Evolutionary conservation across 2,888 invertebrate genomes (phyloP), one percentile per base, ranked within the genome.

Genomic region (Cheilosia vernalis): DNA sequence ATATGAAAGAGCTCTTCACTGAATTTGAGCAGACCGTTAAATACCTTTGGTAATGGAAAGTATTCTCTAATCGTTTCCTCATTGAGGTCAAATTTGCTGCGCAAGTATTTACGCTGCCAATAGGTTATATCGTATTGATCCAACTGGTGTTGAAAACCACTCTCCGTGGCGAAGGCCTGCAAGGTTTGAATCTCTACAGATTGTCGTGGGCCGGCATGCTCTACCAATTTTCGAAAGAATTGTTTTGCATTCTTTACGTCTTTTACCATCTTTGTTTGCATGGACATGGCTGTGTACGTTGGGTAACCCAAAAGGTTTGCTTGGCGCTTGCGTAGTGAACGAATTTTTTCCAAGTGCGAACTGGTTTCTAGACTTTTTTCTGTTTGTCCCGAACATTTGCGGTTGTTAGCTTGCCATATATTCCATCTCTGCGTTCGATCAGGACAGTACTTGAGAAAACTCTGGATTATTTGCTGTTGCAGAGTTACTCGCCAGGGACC

Each of bases 191-290:
- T 90, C 93, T 98, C 98, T 5, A 93, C 92, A 76, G 95, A 94
- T 90, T 98, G 97, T 61, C 95, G 94, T 0, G 96, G 95, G 77
- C 94, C 94, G 0, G 97, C 96, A 88, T 93, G 94, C 88, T 94
- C 94, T 0, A 95, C 90, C 42, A 97, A 93, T 86, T 93, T 94
- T 67, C 95, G 93, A 30, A 98, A 93, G 81, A 95, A 94, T 80
- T 94, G 93, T 87, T 95, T 93, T 0, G 98, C 95, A 90, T 95
- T 96, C 66, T 96, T 94, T 15, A 97, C 92, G 87, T 93, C 95
- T 9, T 95, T 96, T 7, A 98, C 97, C 97, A 98, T 94, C 93
- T 98, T 98, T 0, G 97, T 98, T 92, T 96, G 95, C 97, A 98
- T 97, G 44, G 97, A 97, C 95, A 98, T 95, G 47, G 97, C 95